Evolutionary conservation across 2,797 vertebrate genomes (phyloP), one percentile per base, ranked within the genome.

Genomic region (Dallia pectoralis): DNA sequence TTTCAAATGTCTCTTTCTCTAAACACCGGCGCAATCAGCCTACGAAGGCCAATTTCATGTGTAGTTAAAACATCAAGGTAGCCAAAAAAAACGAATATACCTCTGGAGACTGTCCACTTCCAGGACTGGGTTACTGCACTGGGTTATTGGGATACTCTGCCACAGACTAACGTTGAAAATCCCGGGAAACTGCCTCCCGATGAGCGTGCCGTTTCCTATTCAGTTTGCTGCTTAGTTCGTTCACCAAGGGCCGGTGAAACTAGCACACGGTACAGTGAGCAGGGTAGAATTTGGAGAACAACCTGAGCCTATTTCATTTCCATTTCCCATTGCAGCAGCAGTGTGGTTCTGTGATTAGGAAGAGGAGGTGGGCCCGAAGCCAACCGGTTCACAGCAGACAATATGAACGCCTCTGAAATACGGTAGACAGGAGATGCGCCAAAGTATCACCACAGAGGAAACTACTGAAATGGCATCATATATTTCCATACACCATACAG

Each of bases 51-150:
- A n/a, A 9, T 40, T 12, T 36, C 33, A 44, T 11, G 11, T 18
- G 64, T n/a, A 47, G 25, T 27, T 30, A 27, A 49, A 44, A 68
- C 29, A 25, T 68, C 67, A 68, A 49, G 27, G 47, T 68, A 51
- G 14, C 25, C 16, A 44, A 68, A 51, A 51, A 66, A 44, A 68
- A 44, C 18, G 27, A 15, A 68, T 48, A 48, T 19, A 47, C 66
- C 29, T 44, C 44, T 44, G 48, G 44, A 14, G 40, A 47, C 66
- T 27, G 44, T 29, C 12, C n/a, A 29, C 2, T 12, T 48, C 4
- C 12, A 48, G n/a, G 25, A 14, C 66, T n/a, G n/a, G n/a, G n/a
- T n/a, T n/a, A n/a, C n/a, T 44, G 30, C 30, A 48, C n/a, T 2
- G 32, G 36, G n/a, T 48, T 22, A 44, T 27, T 67, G n/a, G 40